Base-by-base conservation (phyloP, 2,113 vertebrate genomes). In the Calcarius ornatus region DNA sequence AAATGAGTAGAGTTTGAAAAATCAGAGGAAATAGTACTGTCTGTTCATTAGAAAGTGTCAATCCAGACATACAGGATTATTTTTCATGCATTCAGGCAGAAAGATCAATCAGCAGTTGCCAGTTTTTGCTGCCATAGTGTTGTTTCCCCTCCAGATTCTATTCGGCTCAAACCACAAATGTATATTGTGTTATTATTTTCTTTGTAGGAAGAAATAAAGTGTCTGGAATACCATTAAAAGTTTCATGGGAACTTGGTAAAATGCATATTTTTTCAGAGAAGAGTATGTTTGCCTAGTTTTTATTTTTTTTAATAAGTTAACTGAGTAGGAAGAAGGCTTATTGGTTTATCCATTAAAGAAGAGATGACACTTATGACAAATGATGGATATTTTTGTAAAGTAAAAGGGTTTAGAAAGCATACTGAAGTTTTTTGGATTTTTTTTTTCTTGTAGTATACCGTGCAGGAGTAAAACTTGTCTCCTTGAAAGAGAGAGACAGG, bases 301-400 rank as follows among this genome's bases (percentile, higher is more conserved):
- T 47, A 24, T 81, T 59, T 75, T 75, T 79, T 68, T 48, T 19
- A 24, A 53, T 47, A 75, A 48, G 61, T 65, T 95, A 70, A 42
- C 51, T 71, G 43, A 86, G 70, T 87, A 79, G 78, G 53, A 92
- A 86, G 51, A 83, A 57, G 38, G 72, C 25, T 88, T 81, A 65
- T 3, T 11, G 1, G n/a, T 64, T 94, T 81, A 86, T 79, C 83
- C 43, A 42, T 87, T 91, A 71, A 92, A 88, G 27, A 93, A 88
- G 38, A 91, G 30, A 91, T 92, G 92, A 89, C 94, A 89, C 15
- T 88, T 94, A 66, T 89, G 94, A 92, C 83, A 94, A 94, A 75
- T 87, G 88, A 84, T 92, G 73, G 91, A 91, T 93, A 85, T 63
- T 96, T 95, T 81, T 91, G 69, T 89, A 45, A 79, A 81, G 73